Base-by-base conservation (phyloP, 2,797 vertebrate genomes). In the Lepus oiostolus region DNA sequence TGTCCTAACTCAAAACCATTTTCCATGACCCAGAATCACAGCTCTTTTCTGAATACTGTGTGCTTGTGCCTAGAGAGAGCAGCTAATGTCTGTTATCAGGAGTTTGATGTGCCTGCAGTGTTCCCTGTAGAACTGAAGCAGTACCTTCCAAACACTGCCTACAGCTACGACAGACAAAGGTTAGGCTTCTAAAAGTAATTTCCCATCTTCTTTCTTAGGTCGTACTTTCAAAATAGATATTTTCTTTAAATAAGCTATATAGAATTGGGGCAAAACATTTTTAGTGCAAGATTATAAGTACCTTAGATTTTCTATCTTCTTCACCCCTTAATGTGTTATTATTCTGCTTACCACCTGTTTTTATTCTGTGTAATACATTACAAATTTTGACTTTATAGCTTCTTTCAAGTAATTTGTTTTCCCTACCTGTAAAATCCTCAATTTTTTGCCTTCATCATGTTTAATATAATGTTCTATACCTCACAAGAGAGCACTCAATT, bases 61-160 rank as follows among this genome's bases (percentile, higher is more conserved):
- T 71, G 4, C 24, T 86, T 52, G 9, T 93, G 86, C 70, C 93
- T 95, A 99, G 99, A 99, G 50, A 98, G 97, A 93, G 97, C 98
- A 62, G 99, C 99, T 47, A 99, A 99, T 0, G 99, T 99, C 17
- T 99, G 99, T 93, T 99, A 99, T 72, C 99, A 99, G 97, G 99
- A 99, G 95, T 99, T 99, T 90, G 99, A 99, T 26, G 98, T 99
- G 74, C 99, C 99, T 0, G 92, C 96, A 68, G 91, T n/a, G 32
- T 99, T 99, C 95, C 99, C 99, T 38, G 30, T 99, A 6, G 99
- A 99, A 96, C 98, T 99, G 92, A 98, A 98, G 81, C 99, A 99
- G 19, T 99, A 98, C 97, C 98, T 99, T 89, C 99, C 99, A 3
- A 99, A 99, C 88, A 97, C 99, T 54, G 98, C 98, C 97, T 99